Base-by-base conservation (phyloP, 2,888 invertebrate species). In the Pycnomerus fuliginosus region DNA sequence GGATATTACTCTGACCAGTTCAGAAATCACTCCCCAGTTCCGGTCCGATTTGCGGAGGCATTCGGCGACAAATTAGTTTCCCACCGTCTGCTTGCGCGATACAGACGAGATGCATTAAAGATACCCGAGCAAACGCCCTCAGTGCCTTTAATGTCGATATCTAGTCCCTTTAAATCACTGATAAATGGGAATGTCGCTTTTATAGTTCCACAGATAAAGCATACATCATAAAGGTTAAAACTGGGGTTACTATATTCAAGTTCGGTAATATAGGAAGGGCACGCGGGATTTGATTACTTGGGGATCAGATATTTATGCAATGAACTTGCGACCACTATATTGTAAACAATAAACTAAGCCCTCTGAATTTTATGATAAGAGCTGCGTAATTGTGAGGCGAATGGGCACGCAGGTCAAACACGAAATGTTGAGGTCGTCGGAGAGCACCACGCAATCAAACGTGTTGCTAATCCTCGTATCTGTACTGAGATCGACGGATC, bases 21-120 rank as follows among this genome's bases (percentile, higher is more conserved):
- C n/a, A n/a, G 12, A 20, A n/a, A 33, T 27, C 20, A 28, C 54
- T n/a, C 58, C 56, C 54, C 46, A 56, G 60, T 63, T 64, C 56
- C 52, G 59, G 58, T 42, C 55, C 47, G 53, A 58, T 58, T 60
- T 58, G 60, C 57, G 48, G 47, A 53, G 58, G 55, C 56, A 57
- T 58, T 60, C 57, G 56, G 44, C 60, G 62, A 63, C 62, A 65
- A 65, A 63, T 64, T 62, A 61, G 61, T 61, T 60, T 59, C 51
- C 56, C 53, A 51, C 44, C 47, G 44, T 38, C 43, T 40, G 36
- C 39, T 39, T 46, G 38, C 42, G 34, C 45, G 43, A 44, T 36
- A 40, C 44, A 48, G 38, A 43, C 32, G 20, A 20, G 43, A 37
- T 16, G 2, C 13, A 12, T 12, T 3, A 10, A 13, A 20, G 29